These are phyloP conservation scores for Cheilosia urbana DNA, from an alignment of 2,888 invertebrate species.

Conservation along the genomic window DNA sequence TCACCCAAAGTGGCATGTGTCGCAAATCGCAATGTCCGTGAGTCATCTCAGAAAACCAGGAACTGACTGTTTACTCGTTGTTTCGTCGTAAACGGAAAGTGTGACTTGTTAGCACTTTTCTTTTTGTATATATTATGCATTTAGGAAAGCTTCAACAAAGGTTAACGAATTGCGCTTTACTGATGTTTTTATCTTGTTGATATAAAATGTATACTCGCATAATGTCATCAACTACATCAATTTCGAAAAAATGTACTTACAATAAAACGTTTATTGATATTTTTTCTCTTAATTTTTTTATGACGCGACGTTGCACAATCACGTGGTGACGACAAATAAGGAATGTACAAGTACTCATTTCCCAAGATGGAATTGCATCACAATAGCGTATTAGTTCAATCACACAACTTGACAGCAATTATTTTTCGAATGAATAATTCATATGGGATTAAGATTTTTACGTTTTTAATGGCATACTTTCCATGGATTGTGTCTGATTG, in stretches of 20 bases:
- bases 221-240: conserved; percentile 4
- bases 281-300: not conserved
- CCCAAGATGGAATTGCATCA: conserved; percentile 49
- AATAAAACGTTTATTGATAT: not conserved
- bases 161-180: conserved; percentile 31
- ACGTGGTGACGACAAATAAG: not conserved
- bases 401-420: conserved; percentile 44
- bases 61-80: conserved; percentile 47
- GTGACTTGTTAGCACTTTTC: conserved; percentile 41
- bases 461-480: conserved; percentile 41
- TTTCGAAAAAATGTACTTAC: not conserved
- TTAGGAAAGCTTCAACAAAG: conserved; percentile 24
- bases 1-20: conserved; percentile 46
- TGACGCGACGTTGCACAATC: conserved; percentile 8
- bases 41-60: conserved; percentile 60
- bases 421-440: conserved; percentile 59
- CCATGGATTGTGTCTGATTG: conserved; percentile 47
- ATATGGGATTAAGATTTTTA: conserved; percentile 38
- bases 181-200: conserved; percentile 12
- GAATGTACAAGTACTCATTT: conserved; percentile 3
- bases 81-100: conserved; percentile 36
- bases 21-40: conserved; percentile 37
- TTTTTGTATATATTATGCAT: not conserved
- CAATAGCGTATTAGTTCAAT: conserved; percentile 42
- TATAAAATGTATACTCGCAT: not conserved